phyloP scores from a whole-genome alignment of 2,888 invertebrate genomes.

The Nezara viridula region DNA sequence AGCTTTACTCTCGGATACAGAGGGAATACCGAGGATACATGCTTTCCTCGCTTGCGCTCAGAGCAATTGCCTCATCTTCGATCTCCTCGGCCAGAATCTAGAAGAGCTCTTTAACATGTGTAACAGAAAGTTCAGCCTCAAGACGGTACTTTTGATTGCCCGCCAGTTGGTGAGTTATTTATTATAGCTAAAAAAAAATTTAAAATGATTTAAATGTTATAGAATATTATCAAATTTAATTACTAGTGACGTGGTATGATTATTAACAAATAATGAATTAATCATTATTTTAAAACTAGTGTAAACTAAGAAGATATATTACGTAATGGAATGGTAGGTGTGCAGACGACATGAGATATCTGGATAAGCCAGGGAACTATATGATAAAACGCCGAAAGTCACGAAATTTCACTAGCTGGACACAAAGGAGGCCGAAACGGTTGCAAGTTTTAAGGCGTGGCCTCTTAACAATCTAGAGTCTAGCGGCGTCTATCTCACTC shows the following conservation, averaged over 20 bases:
- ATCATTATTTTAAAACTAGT: too few relatives aligned
- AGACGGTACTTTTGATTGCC: slow-evolving; percentile 98
- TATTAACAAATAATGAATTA: not conserved
- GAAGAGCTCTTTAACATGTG: slow-evolving; percentile 99
- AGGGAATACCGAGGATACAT: slow-evolving; percentile 99
- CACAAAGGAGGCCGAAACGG: too few relatives aligned
- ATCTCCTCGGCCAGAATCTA: slow-evolving; percentile 96
- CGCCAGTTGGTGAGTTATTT: slow-evolving; percentile 90
- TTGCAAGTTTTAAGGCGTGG: too few relatives aligned
- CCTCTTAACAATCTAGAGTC: too few relatives aligned
- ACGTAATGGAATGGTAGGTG: too few relatives aligned
- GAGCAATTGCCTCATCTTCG: slow-evolving; percentile 99
- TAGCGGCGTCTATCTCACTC: too few relatives aligned
- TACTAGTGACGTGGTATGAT: not conserved
- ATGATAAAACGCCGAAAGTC: too few relatives aligned
- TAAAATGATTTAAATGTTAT: not conserved
- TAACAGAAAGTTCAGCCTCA: slow-evolving; percentile 96
- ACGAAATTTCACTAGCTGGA: too few relatives aligned
- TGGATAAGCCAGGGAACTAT: too few relatives aligned
- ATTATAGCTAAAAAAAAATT: not conserved
- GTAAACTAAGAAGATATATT: not conserved
- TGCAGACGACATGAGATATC: too few relatives aligned
- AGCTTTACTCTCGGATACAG: slow-evolving; percentile 69
- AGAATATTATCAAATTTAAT: not conserved
- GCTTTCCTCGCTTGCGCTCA: slow-evolving; percentile 99